A percentile compares a stretch with the other conserved stretches of the same genome.
Evolutionary conservation across 2,113 vertebrate species (phyloP).

Genomic region (Suncus etruscus): DNA sequence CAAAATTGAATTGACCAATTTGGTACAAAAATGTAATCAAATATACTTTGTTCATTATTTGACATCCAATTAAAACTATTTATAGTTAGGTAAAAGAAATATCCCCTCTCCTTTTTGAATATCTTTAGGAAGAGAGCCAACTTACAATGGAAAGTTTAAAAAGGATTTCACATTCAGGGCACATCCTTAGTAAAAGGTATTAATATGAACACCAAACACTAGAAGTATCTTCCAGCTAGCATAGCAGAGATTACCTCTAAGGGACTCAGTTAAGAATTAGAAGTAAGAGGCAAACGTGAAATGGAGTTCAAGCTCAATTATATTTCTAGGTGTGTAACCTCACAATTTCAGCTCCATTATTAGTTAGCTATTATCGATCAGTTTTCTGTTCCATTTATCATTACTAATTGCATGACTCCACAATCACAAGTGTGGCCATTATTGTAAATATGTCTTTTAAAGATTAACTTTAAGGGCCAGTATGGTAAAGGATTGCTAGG

Average conservation of each 20-base stretch:
- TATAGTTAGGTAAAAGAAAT: neutral
- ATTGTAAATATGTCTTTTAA: conserved; percentile 17
- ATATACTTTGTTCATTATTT: neutral
- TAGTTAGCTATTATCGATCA: conserved; percentile 29
- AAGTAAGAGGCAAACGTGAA: conserved; percentile 33
- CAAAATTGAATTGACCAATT: accelerated
- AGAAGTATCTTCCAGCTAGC: neutral
- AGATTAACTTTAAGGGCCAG: conserved; percentile 16
- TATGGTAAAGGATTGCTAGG: neutral
- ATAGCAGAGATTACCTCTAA: neutral
- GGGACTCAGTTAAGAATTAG: neutral
- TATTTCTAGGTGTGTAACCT: neutral
- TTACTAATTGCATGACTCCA: neutral
- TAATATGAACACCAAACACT: conserved; percentile 5
- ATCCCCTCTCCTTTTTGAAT: neutral
- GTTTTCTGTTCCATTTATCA: neutral
- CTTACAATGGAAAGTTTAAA: neutral
- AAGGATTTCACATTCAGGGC: neutral
- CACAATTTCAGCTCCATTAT: conserved; percentile 19
- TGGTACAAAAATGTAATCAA: neutral
- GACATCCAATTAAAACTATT: neutral
- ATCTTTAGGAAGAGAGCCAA: conserved; percentile 6
- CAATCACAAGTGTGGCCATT: neutral
- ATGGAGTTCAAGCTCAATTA: neutral
- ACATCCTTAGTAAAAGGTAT: neutral